phyloP scores from a whole-genome alignment of 2,113 vertebrate species.

The Microcebus ravelobensis region DNA sequence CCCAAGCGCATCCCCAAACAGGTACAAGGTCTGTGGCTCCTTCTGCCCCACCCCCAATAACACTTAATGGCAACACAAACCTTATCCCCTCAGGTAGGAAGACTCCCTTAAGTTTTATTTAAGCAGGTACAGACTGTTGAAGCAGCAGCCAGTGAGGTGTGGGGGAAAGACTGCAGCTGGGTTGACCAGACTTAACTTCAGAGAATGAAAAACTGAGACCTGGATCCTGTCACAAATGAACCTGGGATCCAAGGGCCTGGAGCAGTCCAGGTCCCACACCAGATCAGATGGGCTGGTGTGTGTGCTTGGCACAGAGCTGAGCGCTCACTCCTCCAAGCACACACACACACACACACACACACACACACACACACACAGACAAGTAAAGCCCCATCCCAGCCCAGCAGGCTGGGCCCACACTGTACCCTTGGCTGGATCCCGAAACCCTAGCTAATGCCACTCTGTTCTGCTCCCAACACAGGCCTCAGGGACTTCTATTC shows the following conservation, averaged over 20 bases:
- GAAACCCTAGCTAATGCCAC: not conserved
- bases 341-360: too few species aligned
- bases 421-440: not conserved
- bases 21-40: not conserved
- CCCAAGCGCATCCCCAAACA: not conserved
- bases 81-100: not conserved
- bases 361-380: rapidly evolving
- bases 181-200: not conserved
- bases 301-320: not conserved
- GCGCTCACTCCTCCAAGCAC: not conserved
- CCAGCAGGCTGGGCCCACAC: not conserved
- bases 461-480: not conserved
- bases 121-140: not conserved
- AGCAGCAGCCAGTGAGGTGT: not conserved
- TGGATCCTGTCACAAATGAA: not conserved
- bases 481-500: slow-evolving; percentile 32
- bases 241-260: not conserved
- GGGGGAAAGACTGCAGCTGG: not conserved
- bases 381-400: not conserved
- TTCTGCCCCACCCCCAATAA: not conserved
- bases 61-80: not conserved
- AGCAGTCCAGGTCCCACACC: not conserved
- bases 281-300: not conserved
- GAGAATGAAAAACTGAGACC: slow-evolving; percentile 29
- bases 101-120: not conserved